Evolutionary conservation across 1,140 invertebrate species (phyloP).

Genomic region (Drosophila dunni): DNA sequence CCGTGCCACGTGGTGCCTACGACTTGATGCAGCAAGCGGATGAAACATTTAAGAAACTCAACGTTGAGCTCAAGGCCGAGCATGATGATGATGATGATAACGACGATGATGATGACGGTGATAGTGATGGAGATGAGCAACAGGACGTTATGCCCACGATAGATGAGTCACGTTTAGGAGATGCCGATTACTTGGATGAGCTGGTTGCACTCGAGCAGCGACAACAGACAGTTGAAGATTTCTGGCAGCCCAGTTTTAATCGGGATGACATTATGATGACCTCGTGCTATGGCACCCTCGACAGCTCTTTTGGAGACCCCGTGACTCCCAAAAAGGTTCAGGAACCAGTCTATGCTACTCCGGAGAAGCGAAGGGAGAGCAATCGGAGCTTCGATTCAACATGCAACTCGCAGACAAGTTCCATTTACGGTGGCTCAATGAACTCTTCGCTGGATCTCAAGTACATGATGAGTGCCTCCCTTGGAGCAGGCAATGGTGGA

Average conservation of each 20-base stretch:
- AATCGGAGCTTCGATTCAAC: constrained; percentile 82
- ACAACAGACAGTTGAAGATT: constrained; percentile 62
- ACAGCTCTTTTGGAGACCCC: constrained; percentile 60
- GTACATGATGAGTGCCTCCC: constrained; percentile 61
- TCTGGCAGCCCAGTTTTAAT: constrained; percentile 74
- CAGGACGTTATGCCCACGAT: constrained; percentile 69
- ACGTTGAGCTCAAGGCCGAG: constrained; percentile 29
- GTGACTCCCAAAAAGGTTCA: constrained; percentile 48
- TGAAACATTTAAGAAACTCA: constrained; percentile 75
- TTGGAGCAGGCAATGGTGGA: constrained; percentile 28
- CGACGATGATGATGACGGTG: constrained; percentile 34
- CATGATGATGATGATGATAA: constrained; percentile 45
- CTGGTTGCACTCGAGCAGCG: constrained; percentile 60
- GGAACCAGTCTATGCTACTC: constrained; percentile 74
- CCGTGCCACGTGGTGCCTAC: constrained; percentile 66
- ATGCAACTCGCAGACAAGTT: constrained; percentile 73
- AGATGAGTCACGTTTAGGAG: constrained; percentile 76
- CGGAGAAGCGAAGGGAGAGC: constrained; percentile 74
- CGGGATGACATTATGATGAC: constrained; percentile 82
- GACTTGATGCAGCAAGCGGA: constrained; percentile 81
- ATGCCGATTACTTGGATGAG: constrained; percentile 78
- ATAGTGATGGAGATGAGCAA: constrained; percentile 43
- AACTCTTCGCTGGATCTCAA: constrained; percentile 77
- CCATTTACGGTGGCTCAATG: constrained; percentile 75
- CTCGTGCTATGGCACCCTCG: constrained; percentile 80